Percentiles rank a stretch among this genome's conserved stretches.
Evolutionary conservation across 2,113 vertebrate genomes (phyloP).

Genomic region (Scomber colias): DNA sequence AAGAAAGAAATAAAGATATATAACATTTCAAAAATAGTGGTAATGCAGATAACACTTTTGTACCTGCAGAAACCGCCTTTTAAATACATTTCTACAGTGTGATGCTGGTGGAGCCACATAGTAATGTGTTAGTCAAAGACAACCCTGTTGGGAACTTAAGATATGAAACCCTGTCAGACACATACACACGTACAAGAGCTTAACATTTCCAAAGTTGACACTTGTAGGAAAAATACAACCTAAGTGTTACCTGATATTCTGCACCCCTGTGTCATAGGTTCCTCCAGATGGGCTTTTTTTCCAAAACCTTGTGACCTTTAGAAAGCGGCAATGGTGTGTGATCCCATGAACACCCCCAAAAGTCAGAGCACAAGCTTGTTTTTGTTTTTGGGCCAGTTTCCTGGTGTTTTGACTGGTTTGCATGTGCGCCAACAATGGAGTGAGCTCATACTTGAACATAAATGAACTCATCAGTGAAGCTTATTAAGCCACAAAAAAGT

Average conservation of each 20-base stretch:
- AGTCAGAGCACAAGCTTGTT: slow-evolving; percentile 63
- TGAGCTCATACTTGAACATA: slow-evolving; percentile 68
- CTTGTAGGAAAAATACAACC: slow-evolving; percentile 67
- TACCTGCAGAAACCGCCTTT: slow-evolving; percentile 47
- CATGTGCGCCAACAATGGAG: slow-evolving; percentile 39
- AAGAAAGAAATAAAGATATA: slow-evolving; percentile 9
- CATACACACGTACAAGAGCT: slow-evolving; percentile 55
- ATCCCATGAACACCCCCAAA: slow-evolving; percentile 62
- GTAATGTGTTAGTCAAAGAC: slow-evolving; percentile 45
- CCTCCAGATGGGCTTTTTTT: slow-evolving; percentile 71
- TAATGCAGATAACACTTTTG: slow-evolving; percentile 16
- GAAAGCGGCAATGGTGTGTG: slow-evolving; percentile 55
- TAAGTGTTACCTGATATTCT: slow-evolving; percentile 79
- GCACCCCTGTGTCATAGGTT: slow-evolving; percentile 77
- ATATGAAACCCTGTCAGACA: slow-evolving; percentile 63
- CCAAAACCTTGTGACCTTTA: slow-evolving; percentile 72
- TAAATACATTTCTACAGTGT: slow-evolving; percentile 10
- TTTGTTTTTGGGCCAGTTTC: slow-evolving; percentile 74
- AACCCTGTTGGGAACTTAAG: slow-evolving; percentile 43
- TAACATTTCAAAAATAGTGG: slow-evolving; percentile 39
- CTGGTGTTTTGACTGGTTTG: slow-evolving; percentile 76
- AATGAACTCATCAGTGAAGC: slow-evolving; percentile 63
- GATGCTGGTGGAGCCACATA: slow-evolving; percentile 30
- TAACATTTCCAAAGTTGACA: slow-evolving; percentile 73
- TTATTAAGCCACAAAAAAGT: slow-evolving; percentile 14